Percentiles rank a stretch among this genome's conserved stretches.
phyloP scores from a whole-genome alignment of 1,140 invertebrate species.

The Protaetia brevitarsis region DNA sequence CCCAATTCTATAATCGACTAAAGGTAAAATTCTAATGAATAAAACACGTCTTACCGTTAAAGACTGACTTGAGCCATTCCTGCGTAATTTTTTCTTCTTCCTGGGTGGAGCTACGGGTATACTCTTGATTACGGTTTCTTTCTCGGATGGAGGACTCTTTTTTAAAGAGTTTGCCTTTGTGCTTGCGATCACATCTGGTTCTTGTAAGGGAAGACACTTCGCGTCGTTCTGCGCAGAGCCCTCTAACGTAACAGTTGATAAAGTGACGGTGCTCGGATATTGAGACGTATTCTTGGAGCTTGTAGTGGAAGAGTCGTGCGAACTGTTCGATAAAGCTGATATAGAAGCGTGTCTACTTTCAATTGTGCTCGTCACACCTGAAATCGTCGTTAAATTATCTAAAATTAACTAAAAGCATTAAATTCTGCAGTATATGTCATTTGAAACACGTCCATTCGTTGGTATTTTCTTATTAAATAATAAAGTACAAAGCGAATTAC shows the following conservation, averaged over 20 bases:
- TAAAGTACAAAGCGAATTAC: too few relatives aligned
- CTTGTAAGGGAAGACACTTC: constrained; percentile 55
- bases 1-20: neutral
- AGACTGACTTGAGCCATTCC: constrained; percentile 52
- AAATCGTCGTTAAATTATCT: too few relatives aligned
- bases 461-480: too few relatives aligned
- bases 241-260: constrained; percentile 32
- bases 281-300: constrained; percentile 44
- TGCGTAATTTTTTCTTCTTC: constrained; percentile 64
- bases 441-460: too few relatives aligned
- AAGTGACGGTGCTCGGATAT: constrained; percentile 43
- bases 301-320: constrained; percentile 45
- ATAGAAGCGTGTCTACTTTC: constrained; percentile 30
- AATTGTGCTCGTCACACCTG: neutral
- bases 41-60: neutral
- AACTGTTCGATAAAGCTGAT: constrained; percentile 45
- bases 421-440: too few relatives aligned
- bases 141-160: constrained; percentile 24
- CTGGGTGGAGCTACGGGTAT: constrained; percentile 77
- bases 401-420: too few relatives aligned
- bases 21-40: too few relatives aligned
- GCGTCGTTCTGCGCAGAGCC: constrained; percentile 23
- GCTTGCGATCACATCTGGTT: constrained; percentile 92
- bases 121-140: constrained; percentile 28
- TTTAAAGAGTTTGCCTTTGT: constrained; percentile 61